phyloP scores from a whole-genome alignment of 2,888 invertebrate species.

The Baccha elongata region DNA sequence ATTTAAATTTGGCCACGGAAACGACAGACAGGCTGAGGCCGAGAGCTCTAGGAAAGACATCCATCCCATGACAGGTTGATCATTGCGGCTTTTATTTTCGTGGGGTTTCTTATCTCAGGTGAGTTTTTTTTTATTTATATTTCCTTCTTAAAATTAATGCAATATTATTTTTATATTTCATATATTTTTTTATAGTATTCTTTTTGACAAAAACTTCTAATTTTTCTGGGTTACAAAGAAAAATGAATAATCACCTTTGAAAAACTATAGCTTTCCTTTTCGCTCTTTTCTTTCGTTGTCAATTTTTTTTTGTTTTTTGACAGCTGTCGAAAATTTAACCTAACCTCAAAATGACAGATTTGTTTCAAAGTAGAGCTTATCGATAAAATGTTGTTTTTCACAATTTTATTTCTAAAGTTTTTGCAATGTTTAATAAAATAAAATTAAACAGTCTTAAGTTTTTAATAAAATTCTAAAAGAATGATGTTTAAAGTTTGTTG shows the following conservation, averaged over 20 bases:
- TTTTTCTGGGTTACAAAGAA: constrained; percentile 60
- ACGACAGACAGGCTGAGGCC: constrained; percentile 5
- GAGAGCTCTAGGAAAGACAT: neutral
- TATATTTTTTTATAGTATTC: neutral
- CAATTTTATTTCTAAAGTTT: neutral
- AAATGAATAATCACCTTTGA: constrained; percentile 15
- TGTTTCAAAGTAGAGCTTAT: neutral
- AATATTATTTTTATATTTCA: neutral
- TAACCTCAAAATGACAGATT: constrained; percentile 63
- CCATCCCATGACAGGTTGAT: constrained; percentile 64
- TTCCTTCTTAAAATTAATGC: neutral
- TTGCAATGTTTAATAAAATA: too few species aligned
- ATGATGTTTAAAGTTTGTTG: too few species aligned
- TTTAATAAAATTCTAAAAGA: too few species aligned
- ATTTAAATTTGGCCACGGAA: constrained; percentile 46
- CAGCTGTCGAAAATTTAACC: constrained; percentile 59
- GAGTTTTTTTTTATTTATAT: neutral
- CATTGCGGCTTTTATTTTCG: constrained; percentile 32
- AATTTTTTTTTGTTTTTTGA: constrained; percentile 56
- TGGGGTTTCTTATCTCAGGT: constrained; percentile 10
- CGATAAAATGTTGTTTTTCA: constrained; percentile 34
- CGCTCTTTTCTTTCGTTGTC: constrained; percentile 45
- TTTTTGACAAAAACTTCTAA: constrained; percentile 18
- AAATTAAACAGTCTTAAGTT: too few species aligned
- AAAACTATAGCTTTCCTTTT: constrained; percentile 8